These are phyloP conservation scores for Numida meleagris DNA, from an alignment of 2,113 vertebrate genomes.

Conservation along the genomic window DNA sequence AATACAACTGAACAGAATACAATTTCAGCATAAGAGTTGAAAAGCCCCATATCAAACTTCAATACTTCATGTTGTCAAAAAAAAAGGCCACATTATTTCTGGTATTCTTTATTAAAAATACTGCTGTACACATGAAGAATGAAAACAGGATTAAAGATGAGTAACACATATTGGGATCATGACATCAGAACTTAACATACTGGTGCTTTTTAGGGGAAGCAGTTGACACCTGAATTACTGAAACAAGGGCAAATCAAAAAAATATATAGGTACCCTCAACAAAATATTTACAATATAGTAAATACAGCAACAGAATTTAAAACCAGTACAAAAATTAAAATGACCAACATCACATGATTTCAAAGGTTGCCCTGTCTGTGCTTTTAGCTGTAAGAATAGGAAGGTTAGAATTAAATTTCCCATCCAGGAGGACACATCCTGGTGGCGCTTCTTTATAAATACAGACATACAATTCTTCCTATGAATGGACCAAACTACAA, in stretches of 20 bases:
- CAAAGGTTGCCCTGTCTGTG: conserved; percentile 82
- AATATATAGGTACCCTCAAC: conserved; percentile 77
- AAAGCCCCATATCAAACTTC: not conserved
- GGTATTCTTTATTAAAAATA: conserved; percentile 99
- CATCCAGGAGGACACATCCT: conserved; percentile 59
- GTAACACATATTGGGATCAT: conserved; percentile 80
- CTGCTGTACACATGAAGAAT: conserved; percentile 99
- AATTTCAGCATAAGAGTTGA: not conserved
- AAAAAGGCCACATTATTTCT: conserved; percentile 75
- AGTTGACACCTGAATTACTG: conserved; percentile 77
- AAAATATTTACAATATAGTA: conserved; percentile 82
- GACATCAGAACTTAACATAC: conserved; percentile 81
- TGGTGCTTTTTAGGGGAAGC: conserved; percentile 81
- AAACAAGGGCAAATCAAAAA: conserved; percentile 77
- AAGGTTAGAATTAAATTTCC: conserved; percentile 62
- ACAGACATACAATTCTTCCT: conserved; percentile 70
- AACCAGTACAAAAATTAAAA: conserved; percentile 77
- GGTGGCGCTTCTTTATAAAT: conserved; percentile 59
- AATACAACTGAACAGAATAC: not conserved
- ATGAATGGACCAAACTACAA: conserved; percentile 62
- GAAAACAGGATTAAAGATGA: conserved; percentile 83
- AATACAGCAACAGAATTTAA: conserved; percentile 75
- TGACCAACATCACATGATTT: conserved; percentile 71
- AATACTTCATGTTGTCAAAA: conserved; percentile 40
- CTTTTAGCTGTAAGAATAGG: conserved; percentile 77